phyloP scores from a whole-genome alignment of 2,888 invertebrate species.

The Dicranocentrus wangi region DNA sequence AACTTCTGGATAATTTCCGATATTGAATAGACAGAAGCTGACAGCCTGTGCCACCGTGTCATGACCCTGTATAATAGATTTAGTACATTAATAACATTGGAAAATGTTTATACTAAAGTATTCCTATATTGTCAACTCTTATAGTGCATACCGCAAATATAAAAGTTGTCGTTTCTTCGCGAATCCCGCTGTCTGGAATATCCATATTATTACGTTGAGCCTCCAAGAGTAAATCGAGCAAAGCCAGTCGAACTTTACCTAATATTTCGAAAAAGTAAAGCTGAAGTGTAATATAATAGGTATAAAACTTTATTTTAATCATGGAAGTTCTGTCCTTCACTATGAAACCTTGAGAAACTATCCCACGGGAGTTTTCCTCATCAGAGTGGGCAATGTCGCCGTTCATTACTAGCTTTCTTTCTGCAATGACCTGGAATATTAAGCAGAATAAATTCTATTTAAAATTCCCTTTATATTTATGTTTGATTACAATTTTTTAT shows the following conservation, averaged over 20 bases:
- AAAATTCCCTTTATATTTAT: no score
- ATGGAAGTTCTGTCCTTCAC: no score
- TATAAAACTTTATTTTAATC: no score
- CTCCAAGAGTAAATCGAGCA: conserved; percentile 77
- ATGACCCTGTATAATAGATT: conserved; percentile 59
- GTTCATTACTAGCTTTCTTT: no score
- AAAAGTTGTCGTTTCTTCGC: conserved; percentile 81
- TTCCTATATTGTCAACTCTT: background rate
- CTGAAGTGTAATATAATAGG: background rate
- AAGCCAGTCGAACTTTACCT: conserved; percentile 74
- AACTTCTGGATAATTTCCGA: conserved; percentile 59
- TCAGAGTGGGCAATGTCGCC: no score
- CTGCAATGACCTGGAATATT: conserved; percentile 42
- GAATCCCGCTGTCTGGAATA: conserved; percentile 84
- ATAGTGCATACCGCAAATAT: conserved; percentile 82
- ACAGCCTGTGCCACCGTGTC: conserved; percentile 61
- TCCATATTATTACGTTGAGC: conserved; percentile 77
- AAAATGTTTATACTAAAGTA: no score
- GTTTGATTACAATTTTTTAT: no score
- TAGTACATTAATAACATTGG: background rate
- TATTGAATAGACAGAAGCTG: conserved; percentile 43
- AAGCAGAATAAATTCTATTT: no score
- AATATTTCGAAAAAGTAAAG: background rate
- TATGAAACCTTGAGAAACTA: no score
- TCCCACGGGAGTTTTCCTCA: no score